Base-by-base conservation (phyloP, 2,797 vertebrate species). In the Cossypha dichroa region DNA sequence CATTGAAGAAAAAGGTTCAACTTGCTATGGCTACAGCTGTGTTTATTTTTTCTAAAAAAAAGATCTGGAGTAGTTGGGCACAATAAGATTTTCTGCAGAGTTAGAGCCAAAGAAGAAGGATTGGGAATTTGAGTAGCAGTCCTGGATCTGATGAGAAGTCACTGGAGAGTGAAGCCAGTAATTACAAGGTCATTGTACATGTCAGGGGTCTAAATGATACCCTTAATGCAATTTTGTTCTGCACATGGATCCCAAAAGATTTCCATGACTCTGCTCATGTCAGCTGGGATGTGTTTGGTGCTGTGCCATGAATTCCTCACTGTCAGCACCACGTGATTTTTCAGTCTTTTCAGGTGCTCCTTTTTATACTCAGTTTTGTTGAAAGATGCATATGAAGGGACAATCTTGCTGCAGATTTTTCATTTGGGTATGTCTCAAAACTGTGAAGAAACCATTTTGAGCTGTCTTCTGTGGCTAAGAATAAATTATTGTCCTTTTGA, bases 151-250 rank as follows among this genome's bases (percentile, higher is more conserved):
- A 95, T 92, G 92, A 93, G 87, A 94, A 94, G 89, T 90, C 91
- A 93, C 85, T 90, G 89, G 91, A 96, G 94, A 94, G 95, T 94
- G 94, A 95, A 95, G 69, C 17, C 79, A 79, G 63, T 95, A 95
- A 96, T 95, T 90, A 77, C 69, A 90, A 63, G 88, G 89, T 95
- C 85, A 88, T 75, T 94, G 89, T 94, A 64, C 16, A 77, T 92
- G 92, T 94, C 89, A 62, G 78, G 72, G 49, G 68, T 90, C 77
- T 3, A 5, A 73, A 66, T 34, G 62, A 90, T 90, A 70, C 59
- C 49, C 77, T 93, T 92, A 94, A 95, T 94, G 60, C 59, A 80
- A 95, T 92, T 94, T 81, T 76, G 72, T 85, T 49, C 77, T 85
- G 59, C 36, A 77, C 75, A 25, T 48, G 59, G 74, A 75, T 83